Conservation (phyloP, 2,888 invertebrate genomes). For the Callimorpha dominula region DNA sequence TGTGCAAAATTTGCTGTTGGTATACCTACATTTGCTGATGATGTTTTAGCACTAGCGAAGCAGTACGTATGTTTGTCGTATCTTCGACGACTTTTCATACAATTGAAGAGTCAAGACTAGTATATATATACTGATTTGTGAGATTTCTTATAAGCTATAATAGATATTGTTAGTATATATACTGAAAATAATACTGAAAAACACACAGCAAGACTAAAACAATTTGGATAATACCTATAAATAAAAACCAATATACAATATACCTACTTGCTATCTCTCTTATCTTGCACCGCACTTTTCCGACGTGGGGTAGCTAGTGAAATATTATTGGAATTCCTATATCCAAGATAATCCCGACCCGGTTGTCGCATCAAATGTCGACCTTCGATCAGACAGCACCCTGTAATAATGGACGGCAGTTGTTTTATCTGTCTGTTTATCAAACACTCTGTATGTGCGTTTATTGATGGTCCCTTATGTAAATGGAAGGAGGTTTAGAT, state of each 20-base stretch:
- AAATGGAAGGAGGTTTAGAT: slow-evolving; percentile 1
- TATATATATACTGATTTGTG: too few relatives aligned
- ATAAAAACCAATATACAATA: background rate
- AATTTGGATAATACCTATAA: background rate
- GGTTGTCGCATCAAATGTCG: slow-evolving; percentile 63
- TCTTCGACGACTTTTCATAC: background rate
- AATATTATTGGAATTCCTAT: slow-evolving; percentile 82
- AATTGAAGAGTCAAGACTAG: background rate
- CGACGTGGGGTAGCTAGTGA: slow-evolving; percentile 60
- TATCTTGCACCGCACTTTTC: slow-evolving; percentile 45
- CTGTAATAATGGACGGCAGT: slow-evolving; percentile 47
- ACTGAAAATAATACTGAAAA: background rate
- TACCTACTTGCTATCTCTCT: slow-evolving; percentile 24
- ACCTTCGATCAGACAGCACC: slow-evolving; percentile 53
- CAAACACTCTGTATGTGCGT: slow-evolving; percentile 23
- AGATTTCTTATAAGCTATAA: background rate
- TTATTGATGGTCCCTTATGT: slow-evolving; percentile 8
- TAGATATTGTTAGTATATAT: background rate
- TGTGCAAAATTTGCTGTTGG: background rate
- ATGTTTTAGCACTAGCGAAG: background rate
- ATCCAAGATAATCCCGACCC: slow-evolving; percentile 70
- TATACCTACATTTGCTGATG: background rate
- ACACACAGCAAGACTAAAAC: background rate
- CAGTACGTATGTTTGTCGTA: background rate
- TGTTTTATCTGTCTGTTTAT: slow-evolving; percentile 55